Evolutionary conservation across 1,140 invertebrate genomes (phyloP), one percentile per base, ranked within the genome.

Genomic region (Drosophila kepulauana): DNA sequence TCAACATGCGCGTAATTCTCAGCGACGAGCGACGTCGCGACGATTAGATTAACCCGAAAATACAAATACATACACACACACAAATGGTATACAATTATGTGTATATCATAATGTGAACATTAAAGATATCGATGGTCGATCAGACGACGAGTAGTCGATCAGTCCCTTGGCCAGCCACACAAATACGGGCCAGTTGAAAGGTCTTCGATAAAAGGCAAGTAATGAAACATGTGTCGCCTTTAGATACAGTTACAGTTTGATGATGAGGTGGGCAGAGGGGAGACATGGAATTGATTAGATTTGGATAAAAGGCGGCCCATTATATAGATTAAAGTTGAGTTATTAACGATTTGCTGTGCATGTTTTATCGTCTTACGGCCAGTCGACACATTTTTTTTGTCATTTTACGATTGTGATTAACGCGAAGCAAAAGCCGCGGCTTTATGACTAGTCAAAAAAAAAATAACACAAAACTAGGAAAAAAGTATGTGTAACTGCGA

Each of bases 241-340:
- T 46, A 66, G 45, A 59, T 59, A 59, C 25, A 35, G 20, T 16
- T 30, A 3, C 2, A 25, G 43, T 28, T 11, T 16, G 2, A 11
- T 38, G 33, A 33, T 1, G 20, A 30, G 16, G 20, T 5, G 28
- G 7, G 41, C 3, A 51, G 8, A 52, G 25, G 30, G 43, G 54
- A 8, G 30, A 57, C 15, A 57, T 28, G 30, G n/a, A 65, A 81
- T 81, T 85, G 85, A 88, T 88, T 89, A 88, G 85, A 88, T 88
- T 89, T 88, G 85, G 85, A 88, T 88, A 88, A 89, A 88, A 89
- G 85, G 81, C 85, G 85, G 85, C 75, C 65, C 72, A 67, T 79
- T 82, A 79, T 85, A 89, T 89, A 89, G 85, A 89, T 88, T 88
- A 89, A 71, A 81, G 48, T 58, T 59, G 75, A 59, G 52, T 75